Base-by-base conservation (phyloP, 2,888 invertebrate species). In the Standfussiana lucernea region DNA sequence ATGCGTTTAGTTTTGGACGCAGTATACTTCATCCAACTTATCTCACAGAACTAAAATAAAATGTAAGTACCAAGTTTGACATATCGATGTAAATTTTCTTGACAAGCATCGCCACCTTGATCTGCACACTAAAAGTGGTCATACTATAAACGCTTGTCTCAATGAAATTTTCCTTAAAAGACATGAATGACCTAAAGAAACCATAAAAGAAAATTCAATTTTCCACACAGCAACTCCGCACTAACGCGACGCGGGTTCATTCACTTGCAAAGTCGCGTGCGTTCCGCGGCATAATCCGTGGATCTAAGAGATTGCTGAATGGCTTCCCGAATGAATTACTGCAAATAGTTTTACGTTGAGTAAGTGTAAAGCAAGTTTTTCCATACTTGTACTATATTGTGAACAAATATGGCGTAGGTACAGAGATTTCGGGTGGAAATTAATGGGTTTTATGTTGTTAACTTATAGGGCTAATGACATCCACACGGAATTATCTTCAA, bases 261-360 rank as follows among this genome's bases (percentile, higher is more conserved):
- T 91, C 89, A 86, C 89, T 89, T 83, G 84, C 80, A 59, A 84
- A 79, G 83, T 86, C 80, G 85, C 89, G 86, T 86, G 86, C 81
- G 81, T 81, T 81, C 85, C 75, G 61, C 71, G 69, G 77, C 66
- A 76, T 92, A 92, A 93, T 91, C 91, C 90, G 73, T 67, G 87
- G 90, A 91, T 90, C 89, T 86, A 88, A 89, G 88, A 91, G 90
- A 91, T 90, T 90, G 89, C 71, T 79, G 84, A 88, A 85, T 79
- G 88, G 89, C 88, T 90, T 89, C 90, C 82, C 82, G 74, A 66
- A 82, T 91, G 90, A 93, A 92, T 92, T 92, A 93, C 91, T 92
- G 91, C 91, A 90, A 91, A 93, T 93, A 91, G 91, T 90, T 91
- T 91, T 87, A 88, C 78, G 45, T 77, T 83, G 76, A 75, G 80